A percentile compares a stretch with the other conserved stretches of the same genome.
Evolutionary conservation across 2,797 vertebrate species (phyloP).

Genomic region (Darevskia nairensis): DNA sequence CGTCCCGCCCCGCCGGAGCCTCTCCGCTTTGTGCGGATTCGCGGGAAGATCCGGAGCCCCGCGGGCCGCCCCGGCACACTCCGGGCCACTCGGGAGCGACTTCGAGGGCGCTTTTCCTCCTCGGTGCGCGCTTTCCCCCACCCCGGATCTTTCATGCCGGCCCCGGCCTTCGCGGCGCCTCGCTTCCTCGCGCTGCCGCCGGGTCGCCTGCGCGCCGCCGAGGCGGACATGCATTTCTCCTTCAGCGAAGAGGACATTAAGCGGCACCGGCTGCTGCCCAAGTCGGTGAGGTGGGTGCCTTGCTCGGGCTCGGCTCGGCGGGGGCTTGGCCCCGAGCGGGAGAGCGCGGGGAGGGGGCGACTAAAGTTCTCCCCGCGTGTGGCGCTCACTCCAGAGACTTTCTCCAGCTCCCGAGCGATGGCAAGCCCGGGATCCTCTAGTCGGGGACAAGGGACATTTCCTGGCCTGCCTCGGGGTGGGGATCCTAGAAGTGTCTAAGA

Average conservation of each 20-base stretch:
- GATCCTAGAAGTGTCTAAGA: not conserved
- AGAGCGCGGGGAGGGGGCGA: no score
- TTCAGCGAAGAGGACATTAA: conserved; percentile 76
- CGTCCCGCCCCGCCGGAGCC: not conserved
- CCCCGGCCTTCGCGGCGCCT: conserved; percentile 33
- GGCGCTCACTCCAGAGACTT: no score
- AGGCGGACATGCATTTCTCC: conserved; percentile 69
- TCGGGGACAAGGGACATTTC: not conserved
- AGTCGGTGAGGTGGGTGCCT: conserved; percentile 75
- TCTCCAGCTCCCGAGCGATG: not conserved
- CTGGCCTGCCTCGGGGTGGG: no score
- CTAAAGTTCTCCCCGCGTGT: no score
- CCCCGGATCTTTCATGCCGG: conserved; percentile 20
- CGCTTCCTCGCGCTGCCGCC: conserved; percentile 12
- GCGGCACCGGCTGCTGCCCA: conserved; percentile 62
- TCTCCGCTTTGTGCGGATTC: not conserved
- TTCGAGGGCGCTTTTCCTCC: not conserved
- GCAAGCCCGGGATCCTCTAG: not conserved
- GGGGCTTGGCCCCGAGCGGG: not conserved
- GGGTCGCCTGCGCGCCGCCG: conserved; percentile 6
- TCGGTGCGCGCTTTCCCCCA: not conserved
- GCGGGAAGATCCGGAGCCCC: not conserved
- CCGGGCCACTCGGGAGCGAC: not conserved
- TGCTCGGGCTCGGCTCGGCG: not conserved
- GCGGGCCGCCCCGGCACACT: not conserved